phyloP scores from a whole-genome alignment of 2,888 invertebrate genomes.

The Drosophila nigricruria region DNA sequence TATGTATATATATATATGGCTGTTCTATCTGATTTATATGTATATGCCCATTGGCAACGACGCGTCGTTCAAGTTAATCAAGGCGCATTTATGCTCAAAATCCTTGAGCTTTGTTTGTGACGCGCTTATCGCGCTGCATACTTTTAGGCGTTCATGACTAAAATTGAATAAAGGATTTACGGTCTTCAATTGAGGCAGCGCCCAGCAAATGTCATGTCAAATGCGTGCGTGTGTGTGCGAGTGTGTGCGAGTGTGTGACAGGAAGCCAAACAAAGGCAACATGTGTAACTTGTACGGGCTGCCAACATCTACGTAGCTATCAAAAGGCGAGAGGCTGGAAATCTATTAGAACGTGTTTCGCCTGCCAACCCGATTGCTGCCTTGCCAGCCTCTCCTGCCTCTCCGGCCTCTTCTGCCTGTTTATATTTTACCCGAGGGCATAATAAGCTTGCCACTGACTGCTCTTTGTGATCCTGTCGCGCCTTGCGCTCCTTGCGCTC shows the following conservation, averaged over 20 bases:
- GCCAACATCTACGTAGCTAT: slow-evolving; percentile 43
- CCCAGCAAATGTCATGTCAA: slow-evolving; percentile 71
- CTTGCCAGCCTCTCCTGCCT: slow-evolving; percentile 37
- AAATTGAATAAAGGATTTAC: slow-evolving; percentile 83
- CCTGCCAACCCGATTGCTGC: slow-evolving; percentile 69
- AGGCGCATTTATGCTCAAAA: slow-evolving; percentile 69
- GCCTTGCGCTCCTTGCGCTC: slow-evolving; percentile 19
- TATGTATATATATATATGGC: slow-evolving; percentile 12
- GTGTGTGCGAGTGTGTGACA: slow-evolving; percentile 57
- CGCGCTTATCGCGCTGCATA: slow-evolving; percentile 74
- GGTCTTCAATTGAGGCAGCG: slow-evolving; percentile 68
- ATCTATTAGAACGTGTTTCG: slow-evolving; percentile 81
- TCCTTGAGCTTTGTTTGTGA: slow-evolving; percentile 66
- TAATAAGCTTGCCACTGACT: slow-evolving; percentile 80
- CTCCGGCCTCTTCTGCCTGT: no score
- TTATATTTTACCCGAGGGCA: slow-evolving; percentile 83
- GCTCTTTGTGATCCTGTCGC: slow-evolving; percentile 30
- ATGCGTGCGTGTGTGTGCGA: slow-evolving; percentile 29
- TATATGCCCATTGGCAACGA: slow-evolving; percentile 22
- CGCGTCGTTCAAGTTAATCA: slow-evolving; percentile 64
- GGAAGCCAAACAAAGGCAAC: slow-evolving; percentile 84
- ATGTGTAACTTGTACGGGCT: slow-evolving; percentile 77
- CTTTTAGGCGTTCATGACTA: slow-evolving; percentile 67
- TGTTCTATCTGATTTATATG: slow-evolving; percentile 47
- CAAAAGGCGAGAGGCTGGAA: slow-evolving; percentile 79